These are phyloP conservation scores for Limnephilus lunatus DNA, from an alignment of 2,888 invertebrate species.

Conservation along the genomic window DNA sequence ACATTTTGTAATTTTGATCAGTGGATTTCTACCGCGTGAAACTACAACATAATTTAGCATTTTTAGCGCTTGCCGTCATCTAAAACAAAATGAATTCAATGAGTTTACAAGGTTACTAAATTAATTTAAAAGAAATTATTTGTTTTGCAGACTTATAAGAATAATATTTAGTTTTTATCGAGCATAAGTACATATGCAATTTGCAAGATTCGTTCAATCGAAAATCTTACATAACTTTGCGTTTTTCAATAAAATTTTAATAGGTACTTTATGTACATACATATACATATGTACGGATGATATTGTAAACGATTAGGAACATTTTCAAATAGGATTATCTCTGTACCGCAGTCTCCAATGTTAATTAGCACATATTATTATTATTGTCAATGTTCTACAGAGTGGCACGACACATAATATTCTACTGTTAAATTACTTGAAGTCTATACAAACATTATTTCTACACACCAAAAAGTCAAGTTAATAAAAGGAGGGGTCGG, in stretches of 20 bases:
- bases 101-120: background rate
- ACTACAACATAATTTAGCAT: background rate
- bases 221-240: too few species aligned
- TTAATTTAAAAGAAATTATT: background rate
- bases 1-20: background rate
- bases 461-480: conserved; percentile 41
- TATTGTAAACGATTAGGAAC: background rate
- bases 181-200: background rate
- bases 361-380: conserved; percentile 11
- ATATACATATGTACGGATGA: background rate
- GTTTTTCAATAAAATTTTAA: too few species aligned
- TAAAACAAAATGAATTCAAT: background rate
- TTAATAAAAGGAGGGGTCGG: background rate
- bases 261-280: background rate
- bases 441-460: conserved; percentile 45
- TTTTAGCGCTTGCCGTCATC: background rate
- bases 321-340: background rate
- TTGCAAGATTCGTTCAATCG: too few species aligned
- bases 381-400: conserved; percentile 27
- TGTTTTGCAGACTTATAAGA: background rate
- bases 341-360: background rate
- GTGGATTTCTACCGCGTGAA: background rate
- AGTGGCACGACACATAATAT: conserved; percentile 47
- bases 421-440: conserved; percentile 29
- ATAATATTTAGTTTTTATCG: background rate